Base-by-base conservation (phyloP, 1,140 invertebrate species). In the Drosophila tsacasi region DNA sequence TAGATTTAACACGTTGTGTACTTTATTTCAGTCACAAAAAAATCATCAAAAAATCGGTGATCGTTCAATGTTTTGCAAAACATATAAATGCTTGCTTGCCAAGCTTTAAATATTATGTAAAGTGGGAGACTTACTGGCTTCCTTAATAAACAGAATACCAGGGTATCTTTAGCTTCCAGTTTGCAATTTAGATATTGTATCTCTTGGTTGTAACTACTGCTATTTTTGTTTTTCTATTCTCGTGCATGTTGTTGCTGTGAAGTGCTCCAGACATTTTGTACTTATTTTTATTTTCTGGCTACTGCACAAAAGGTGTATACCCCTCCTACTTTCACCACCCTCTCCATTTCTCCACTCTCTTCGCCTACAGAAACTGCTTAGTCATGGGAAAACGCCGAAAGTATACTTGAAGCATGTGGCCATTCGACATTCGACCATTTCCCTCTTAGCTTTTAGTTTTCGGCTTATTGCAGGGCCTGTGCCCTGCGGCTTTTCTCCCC, bases 351-450 rank as follows among this genome's bases (percentile, higher is more conserved):
- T 23, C 44, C 21, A 9, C 44, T 37, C 19, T 15, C 17, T 25
- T 47, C 46, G 40, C n/a, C 57, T 42, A 35, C 27, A 42, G 30
- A 78, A 85, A 85, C 79, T 85, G 82, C 83, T 85, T 85, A 85
- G 83, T 85, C 82, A 85, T 85, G 78, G 74, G 61, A 86, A 85
- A 85, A 86, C 81, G 62, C 74, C 62, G 35, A 71, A 75, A 79
- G 73, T 83, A 79, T 64, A 83, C 80, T 86, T 82, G 68, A 81
- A 64, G 64, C 61, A 69, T 72, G 78, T 65, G 75, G 59, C 60
- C 47, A 57, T 71, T 78, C 44, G 61, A 61, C 77, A 73, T 73
- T 73, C 54, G 61, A 46, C 60, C 66, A 65, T 81, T 66, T 61
- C 73, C 59, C 71, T 52, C 60, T 61, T 73, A 73, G 71, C 71